phyloP scores from a whole-genome alignment of 30 jellyfish, hydroid and myxozoan genomes.

The Thelohanellus kitauei region DNA sequence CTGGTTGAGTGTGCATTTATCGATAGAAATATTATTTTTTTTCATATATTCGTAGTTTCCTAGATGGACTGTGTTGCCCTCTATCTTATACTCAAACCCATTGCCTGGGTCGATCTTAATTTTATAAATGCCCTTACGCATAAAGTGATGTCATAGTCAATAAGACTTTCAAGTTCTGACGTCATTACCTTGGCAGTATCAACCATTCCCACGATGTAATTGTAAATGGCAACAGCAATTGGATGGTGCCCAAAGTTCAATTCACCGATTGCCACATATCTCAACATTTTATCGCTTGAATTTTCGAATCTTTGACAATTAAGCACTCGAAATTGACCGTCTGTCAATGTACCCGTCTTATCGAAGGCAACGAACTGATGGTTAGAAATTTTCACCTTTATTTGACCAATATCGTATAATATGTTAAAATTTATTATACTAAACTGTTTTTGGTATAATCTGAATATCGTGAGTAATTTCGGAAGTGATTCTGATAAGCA shows the following conservation, averaged over 20 bases:
- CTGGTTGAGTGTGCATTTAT: conserved; percentile 16
- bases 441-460: too few relatives aligned
- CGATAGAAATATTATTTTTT: conserved; percentile 1
- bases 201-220: too few relatives aligned
- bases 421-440: too few relatives aligned
- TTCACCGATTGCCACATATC: conserved; percentile 39
- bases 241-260: conserved; percentile 68
- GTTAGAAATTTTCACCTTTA: too few relatives aligned
- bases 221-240: conserved; percentile 42
- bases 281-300: conserved; percentile 14
- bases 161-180: too few relatives aligned
- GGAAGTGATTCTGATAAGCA: too few relatives aligned
- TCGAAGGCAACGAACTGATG: conserved; percentile 50
- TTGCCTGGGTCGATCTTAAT: conserved; percentile 24
- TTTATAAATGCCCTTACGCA: too few relatives aligned
- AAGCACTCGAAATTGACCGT: conserved; percentile 46
- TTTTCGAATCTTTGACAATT: conserved; percentile 1
- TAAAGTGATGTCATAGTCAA: too few relatives aligned
- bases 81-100: conserved; percentile 23
- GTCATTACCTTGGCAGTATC: too few relatives aligned
- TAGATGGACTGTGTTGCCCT: conserved; percentile 12
- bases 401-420: too few relatives aligned
- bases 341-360: conserved; percentile 70
- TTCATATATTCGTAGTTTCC: conserved; percentile 31
- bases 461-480: too few relatives aligned